Evolutionary conservation across 2,797 vertebrate genomes (phyloP), one percentile per base, ranked within the genome.

Genomic region (Catharus ustulatus): DNA sequence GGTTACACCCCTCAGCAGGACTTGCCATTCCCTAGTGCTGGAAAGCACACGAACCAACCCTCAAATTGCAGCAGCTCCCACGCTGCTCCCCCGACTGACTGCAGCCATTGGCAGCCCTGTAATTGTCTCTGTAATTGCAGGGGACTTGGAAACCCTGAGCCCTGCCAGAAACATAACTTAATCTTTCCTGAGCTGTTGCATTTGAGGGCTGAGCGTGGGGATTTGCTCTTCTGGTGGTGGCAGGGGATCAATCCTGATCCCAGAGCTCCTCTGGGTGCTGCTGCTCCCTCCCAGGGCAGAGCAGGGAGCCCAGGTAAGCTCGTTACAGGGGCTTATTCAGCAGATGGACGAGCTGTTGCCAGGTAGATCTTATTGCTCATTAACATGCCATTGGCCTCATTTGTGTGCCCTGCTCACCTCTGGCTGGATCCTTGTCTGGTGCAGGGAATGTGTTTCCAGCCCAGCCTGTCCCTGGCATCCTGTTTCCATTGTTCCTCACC

Each of bases 351-450:
- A 88, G 59, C 69, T 1, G 9, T 90, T 93, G 62, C 83, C 90
- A 96, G 90, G 91, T 94, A 90, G 91, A 84, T 93, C 96, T 94
- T 17, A 29, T 30, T 81, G 92, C 89, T 91, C 91, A 93, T 96
- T 88, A 95, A 94, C 73, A 81, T 91, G 45, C 83, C 90, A 95
- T 76, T 84, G 95, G 85, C 79, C 69, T 93, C 72, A 29, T 90
- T 92, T 55, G 69, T 72, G 83, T 69, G 79, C 66, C 54, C 59
- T 54, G 80, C 83, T 95, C 80, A 68, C 76, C 73, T 40, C 83
- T 87, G 90, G 43, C 73, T 75, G 40, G 18, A 21, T 58, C 78
- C 40, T 57, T 1, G 1, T 66, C 83, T 84, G 87, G 79, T 0
- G 0, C 51, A 78, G 52, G 54, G 79, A 75, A 88, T 43, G 80